Base-by-base conservation (phyloP, 2,797 vertebrate species). In the Phoeniculus purpureus region DNA sequence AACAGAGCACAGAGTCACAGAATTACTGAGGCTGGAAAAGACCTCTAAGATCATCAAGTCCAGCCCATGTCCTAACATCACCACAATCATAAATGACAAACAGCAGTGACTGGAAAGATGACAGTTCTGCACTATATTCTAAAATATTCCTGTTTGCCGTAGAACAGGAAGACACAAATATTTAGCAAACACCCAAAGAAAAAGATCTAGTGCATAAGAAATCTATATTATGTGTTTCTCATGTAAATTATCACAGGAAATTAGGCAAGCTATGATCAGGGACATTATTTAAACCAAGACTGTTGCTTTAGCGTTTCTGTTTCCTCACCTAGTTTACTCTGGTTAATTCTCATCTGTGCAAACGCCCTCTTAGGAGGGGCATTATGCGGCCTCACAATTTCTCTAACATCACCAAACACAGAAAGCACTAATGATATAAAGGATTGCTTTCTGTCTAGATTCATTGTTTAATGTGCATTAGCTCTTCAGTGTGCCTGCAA, bases 271-370 rank as follows among this genome's bases (percentile, higher is more conserved):
- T 83, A 59, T 54, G 32, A 87, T 40, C n/a, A 76, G 52, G 7
- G 21, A 4, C 59, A 67, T 87, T 85, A 76, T 75, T 87, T 83
- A 92, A 91, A 89, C 79, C 31, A 66, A 83, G 77, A 50, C 15
- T 60, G 25, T 61, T 80, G 54, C 15, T 89, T 94, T 74, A 78
- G 19, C 29, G 54, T 66, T 94, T 85, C 74, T 66, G 47, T 76
- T 79, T 77, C 83, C 85, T 85, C 83, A 65, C 47, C 23, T 65
- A 81, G 86, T 91, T 95, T 86, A 92, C 92, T 77, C 85, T 82
- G 31, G 61, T 82, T 92, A 65, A 65, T 95, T 84, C 55, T 9
- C 27, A 87, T 65, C 65, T 68, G 25, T 65, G 58, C 27, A 77
- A 92, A 88, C 90, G 61, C 45, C 45, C 86, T 34, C 43, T 37